A percentile compares a stretch with the other conserved stretches of the same genome.
These are phyloP conservation scores for Anthopleura sola DNA, from an alignment of 64 coral and sea anemone species.

Conservation along the genomic window DNA sequence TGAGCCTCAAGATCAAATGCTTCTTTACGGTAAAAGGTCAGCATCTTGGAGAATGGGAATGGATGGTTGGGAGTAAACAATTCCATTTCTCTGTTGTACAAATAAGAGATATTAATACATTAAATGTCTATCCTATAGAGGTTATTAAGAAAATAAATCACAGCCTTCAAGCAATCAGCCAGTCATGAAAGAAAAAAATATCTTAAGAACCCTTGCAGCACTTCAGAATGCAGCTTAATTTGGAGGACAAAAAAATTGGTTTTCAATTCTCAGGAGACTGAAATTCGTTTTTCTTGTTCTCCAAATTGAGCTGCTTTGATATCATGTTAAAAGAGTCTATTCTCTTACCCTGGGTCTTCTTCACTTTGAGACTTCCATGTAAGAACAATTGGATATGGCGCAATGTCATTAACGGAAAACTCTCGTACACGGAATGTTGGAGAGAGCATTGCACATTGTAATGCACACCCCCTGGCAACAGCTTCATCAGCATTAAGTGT, in stretches of 20 bases:
- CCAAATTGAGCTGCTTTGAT: too few species aligned
- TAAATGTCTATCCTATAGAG: too few species aligned
- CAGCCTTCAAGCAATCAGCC: too few species aligned
- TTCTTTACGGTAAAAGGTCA: conserved; percentile 96
- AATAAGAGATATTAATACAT: background rate
- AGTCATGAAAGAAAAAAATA: background rate
- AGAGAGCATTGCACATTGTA: conserved; percentile 95
- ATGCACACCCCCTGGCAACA: conserved; percentile 91
- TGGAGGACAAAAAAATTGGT: too few species aligned
- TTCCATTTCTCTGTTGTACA: conserved; percentile 78
- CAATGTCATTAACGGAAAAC: conserved; percentile 81
- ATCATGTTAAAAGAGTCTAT: too few species aligned
- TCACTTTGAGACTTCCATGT: conserved; percentile 75
- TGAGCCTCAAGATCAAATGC: conserved; percentile 81
- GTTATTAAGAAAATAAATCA: background rate
- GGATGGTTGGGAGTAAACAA: conserved; percentile 71
- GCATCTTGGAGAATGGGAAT: conserved; percentile 96
- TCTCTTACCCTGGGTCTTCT: conserved; percentile 84
- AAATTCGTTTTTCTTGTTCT: too few species aligned
- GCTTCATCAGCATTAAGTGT: conserved; percentile 97
- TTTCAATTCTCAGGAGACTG: too few species aligned
- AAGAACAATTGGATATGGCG: conserved; percentile 83
- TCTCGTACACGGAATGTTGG: conserved; percentile 95
- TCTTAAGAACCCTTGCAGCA: too few species aligned
- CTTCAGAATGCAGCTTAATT: too few species aligned